Evolutionary conservation across 2,888 invertebrate genomes (phyloP).

Genomic region (Xestia xanthographa): DNA sequence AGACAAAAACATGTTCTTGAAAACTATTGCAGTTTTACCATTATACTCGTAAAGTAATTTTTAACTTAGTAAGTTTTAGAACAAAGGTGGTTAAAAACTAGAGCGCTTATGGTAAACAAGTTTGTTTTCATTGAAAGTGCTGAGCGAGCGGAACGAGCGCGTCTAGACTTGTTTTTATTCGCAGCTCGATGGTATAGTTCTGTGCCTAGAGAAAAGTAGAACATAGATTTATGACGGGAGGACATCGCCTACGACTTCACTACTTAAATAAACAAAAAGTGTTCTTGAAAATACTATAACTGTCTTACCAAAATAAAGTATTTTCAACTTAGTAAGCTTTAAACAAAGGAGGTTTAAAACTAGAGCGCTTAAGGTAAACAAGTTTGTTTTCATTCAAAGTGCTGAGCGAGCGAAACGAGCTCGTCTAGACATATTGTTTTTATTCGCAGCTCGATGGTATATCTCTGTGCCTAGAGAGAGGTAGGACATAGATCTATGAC

Average conservation of each 20-base stretch:
- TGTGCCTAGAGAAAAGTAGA: conserved; percentile 10
- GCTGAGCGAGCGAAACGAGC: conserved; percentile 20
- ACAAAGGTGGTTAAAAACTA: conserved; percentile 32
- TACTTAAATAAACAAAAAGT: too few species aligned
- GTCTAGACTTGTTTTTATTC: conserved; percentile 25
- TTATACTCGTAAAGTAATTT: neutral
- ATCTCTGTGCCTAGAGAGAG: neutral
- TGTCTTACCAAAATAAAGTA: too few species aligned
- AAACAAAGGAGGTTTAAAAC: conserved; percentile 32
- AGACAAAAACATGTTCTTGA: neutral
- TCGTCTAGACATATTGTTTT: conserved; percentile 22
- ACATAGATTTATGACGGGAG: neutral
- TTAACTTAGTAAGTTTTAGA: neutral
- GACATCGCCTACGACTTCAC: conserved; percentile 25
- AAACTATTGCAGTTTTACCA: neutral
- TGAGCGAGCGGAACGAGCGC: conserved; percentile 17
- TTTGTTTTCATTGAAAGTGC: conserved; percentile 33
- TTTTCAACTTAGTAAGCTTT: neutral
- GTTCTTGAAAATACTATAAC: too few species aligned
- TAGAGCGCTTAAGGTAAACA: conserved; percentile 51
- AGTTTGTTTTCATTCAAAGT: conserved; percentile 37
- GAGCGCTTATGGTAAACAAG: conserved; percentile 52
- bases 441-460: neutral
- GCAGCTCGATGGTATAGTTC: neutral
- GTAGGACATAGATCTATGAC: neutral